Conservation (phyloP, 2,888 invertebrate species). For the Rosalia funebris region DNA sequence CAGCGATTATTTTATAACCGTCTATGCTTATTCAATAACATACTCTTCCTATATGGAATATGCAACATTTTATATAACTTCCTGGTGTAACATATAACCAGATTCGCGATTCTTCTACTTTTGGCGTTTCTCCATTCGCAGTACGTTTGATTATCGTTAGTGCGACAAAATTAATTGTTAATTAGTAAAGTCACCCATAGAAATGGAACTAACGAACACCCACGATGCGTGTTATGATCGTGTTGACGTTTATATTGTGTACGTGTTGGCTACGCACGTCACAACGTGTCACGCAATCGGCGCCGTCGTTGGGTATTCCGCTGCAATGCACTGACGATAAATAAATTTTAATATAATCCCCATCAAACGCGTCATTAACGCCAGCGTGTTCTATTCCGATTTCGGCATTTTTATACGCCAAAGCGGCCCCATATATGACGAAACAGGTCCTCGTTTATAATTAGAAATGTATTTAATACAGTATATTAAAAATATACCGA, state of each 20-base stretch:
- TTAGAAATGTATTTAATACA: no score
- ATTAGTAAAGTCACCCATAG: conserved; percentile 7
- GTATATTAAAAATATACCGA: no score
- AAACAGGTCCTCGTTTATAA: no score
- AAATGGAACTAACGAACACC: conserved; percentile 17
- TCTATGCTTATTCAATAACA: no score
- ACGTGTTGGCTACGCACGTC: conserved; percentile 11
- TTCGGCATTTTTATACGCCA: neutral
- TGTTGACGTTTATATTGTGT: conserved; percentile 24
- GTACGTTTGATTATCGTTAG: no score
- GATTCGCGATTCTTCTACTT: no score
- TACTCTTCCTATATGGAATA: no score
- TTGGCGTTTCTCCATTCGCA: no score
- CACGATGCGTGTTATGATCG: conserved; percentile 14
- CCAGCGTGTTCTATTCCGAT: neutral
- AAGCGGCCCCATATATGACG: no score
- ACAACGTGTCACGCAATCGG: conserved; percentile 9
- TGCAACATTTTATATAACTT: no score
- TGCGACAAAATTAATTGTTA: conserved; percentile 13
- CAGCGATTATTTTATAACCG: no score
- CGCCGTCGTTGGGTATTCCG: neutral
- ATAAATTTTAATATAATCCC: neutral
- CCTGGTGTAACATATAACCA: no score
- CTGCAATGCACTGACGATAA: neutral
- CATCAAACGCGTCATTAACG: conserved; percentile 1